A percentile compares a stretch with the other conserved stretches of the same genome.
Conservation (phyloP, 2,797 vertebrate genomes). For the Onychomys torridus region DNA sequence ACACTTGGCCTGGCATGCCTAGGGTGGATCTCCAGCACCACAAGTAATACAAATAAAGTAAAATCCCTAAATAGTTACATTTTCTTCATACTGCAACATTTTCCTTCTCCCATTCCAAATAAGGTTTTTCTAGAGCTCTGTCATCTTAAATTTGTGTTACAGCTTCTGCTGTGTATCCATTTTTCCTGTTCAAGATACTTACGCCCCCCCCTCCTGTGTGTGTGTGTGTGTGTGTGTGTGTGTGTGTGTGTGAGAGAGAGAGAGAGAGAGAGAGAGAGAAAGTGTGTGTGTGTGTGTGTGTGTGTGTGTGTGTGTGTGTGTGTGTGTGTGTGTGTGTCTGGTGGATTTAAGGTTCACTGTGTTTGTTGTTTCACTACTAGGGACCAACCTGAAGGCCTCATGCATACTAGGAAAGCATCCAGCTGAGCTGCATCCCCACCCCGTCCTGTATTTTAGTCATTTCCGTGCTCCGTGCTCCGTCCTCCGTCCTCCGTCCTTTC, state of each 20-base stretch:
- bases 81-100: neutral
- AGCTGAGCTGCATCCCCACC: neutral
- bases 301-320: neutral
- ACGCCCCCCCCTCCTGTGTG: too few relatives aligned
- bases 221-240: neutral
- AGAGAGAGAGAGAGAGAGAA: too few relatives aligned
- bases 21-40: neutral
- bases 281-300: too few relatives aligned
- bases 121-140: neutral
- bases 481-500: neutral
- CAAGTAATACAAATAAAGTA: neutral
- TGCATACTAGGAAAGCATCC: neutral
- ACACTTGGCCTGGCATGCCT: neutral
- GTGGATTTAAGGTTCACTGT: neutral
- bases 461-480: neutral
- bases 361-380: neutral
- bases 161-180: neutral
- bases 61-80: slow-evolving; percentile 1
- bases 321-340: neutral
- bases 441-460: neutral
- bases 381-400: neutral
- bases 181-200: neutral
- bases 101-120: neutral
- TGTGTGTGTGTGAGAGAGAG: too few relatives aligned
- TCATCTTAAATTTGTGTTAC: neutral